A percentile compares a stretch with the other conserved stretches of the same genome.
These are phyloP conservation scores for Hirtodrosophila histrioides DNA, from an alignment of 2,888 invertebrate species.

Conservation along the genomic window DNA sequence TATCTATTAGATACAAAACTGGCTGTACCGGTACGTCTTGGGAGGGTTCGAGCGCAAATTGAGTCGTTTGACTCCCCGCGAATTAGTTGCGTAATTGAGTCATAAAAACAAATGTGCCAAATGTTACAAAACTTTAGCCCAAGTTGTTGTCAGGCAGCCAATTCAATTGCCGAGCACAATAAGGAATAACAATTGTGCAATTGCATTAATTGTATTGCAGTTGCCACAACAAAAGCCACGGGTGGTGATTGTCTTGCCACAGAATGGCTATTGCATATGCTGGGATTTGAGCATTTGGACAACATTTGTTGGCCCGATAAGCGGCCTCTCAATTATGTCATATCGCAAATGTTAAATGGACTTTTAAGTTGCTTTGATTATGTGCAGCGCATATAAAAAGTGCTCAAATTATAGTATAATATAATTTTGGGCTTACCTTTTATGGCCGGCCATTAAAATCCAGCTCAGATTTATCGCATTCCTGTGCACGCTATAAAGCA, in stretches of 20 bases:
- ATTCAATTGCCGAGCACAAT: slow-evolving; percentile 7
- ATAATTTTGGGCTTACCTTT: slow-evolving; percentile 74
- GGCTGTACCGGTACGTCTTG: not conserved
- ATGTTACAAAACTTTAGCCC: slow-evolving; percentile 66
- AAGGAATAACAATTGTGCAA: slow-evolving; percentile 70
- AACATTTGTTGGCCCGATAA: slow-evolving; percentile 30
- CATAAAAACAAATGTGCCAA: slow-evolving; percentile 84
- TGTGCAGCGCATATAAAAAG: slow-evolving; percentile 40
- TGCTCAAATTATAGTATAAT: slow-evolving; percentile 51
- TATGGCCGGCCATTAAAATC: slow-evolving; percentile 72
- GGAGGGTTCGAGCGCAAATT: slow-evolving; percentile 64
- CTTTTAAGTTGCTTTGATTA: slow-evolving; percentile 75
- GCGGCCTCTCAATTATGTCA: slow-evolving; percentile 72
- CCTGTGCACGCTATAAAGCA: slow-evolving; percentile 74
- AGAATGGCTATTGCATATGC: slow-evolving; percentile 67
- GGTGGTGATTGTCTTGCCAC: slow-evolving; percentile 47
- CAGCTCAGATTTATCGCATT: slow-evolving; percentile 73
- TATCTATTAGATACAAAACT: slow-evolving; percentile 42
- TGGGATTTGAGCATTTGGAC: slow-evolving; percentile 45
- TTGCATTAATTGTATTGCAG: slow-evolving; percentile 74
- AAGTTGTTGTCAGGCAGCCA: slow-evolving; percentile 30
- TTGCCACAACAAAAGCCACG: slow-evolving; percentile 58
- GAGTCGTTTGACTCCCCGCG: slow-evolving; percentile 79
- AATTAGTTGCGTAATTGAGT: slow-evolving; percentile 83
- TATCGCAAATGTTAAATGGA: slow-evolving; percentile 74